phyloP scores from a whole-genome alignment of 2,113 vertebrate genomes.

The Panthera leo region DNA sequence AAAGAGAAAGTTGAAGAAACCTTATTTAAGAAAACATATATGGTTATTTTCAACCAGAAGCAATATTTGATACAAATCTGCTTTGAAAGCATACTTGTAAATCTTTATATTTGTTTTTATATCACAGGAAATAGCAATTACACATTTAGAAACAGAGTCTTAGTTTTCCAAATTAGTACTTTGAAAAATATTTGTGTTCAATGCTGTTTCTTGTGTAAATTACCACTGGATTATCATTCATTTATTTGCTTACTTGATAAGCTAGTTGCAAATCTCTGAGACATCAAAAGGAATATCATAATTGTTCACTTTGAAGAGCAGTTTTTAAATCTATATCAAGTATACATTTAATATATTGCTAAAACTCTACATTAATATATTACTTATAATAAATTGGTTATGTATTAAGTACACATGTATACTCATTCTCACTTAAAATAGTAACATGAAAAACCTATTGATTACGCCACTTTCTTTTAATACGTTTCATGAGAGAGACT shows the following conservation, averaged over 20 bases:
- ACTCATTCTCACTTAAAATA: slow-evolving; percentile 9
- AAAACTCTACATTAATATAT: not conserved
- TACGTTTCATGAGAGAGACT: not conserved
- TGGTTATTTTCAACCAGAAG: not conserved
- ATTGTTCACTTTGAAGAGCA: not conserved
- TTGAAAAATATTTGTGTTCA: not conserved
- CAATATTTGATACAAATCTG: not conserved
- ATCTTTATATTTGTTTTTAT: slow-evolving; percentile 1
- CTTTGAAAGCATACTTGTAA: slow-evolving; percentile 39
- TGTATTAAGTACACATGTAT: not conserved
- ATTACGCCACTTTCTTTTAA: not conserved
- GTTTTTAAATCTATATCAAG: not conserved
- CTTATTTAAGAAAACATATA: not conserved
- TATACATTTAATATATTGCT: not conserved
- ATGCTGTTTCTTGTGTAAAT: not conserved
- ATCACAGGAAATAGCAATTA: not conserved
- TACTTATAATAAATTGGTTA: not conserved
- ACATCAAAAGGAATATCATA: not conserved
- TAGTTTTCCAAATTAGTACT: slow-evolving; percentile 2
- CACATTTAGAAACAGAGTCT: not conserved
- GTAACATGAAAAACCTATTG: not conserved
- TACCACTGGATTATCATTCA: not conserved
- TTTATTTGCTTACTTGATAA: not conserved
- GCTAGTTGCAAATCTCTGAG: not conserved
- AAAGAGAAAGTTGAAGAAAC: not conserved